These are phyloP conservation scores for Micoletzkya japonica DNA, from an alignment of 2,888 invertebrate species.

Conservation along the genomic window DNA sequence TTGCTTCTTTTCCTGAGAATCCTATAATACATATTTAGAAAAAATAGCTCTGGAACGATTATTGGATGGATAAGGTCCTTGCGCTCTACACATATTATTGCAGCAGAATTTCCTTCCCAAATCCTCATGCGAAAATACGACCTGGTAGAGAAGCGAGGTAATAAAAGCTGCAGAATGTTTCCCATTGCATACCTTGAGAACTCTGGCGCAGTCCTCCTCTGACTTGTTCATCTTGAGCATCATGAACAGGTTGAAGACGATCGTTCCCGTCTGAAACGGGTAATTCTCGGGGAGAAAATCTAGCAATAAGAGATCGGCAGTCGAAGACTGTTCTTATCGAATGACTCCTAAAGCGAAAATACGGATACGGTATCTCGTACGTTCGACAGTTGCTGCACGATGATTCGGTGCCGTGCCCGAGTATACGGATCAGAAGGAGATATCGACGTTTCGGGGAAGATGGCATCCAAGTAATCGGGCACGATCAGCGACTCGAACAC, in stretches of 20 bases:
- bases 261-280: too few relatives aligned
- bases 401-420: conserved; percentile 76
- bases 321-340: too few relatives aligned
- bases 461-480: conserved; percentile 80
- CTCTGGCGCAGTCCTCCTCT: neutral
- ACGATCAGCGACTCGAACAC: conserved; percentile 80
- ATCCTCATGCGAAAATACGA: neutral
- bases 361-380: too few relatives aligned
- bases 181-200: conserved; percentile 9
- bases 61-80: too few relatives aligned
- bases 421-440: conserved; percentile 74
- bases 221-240: neutral
- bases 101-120: neutral
- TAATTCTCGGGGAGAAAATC: too few relatives aligned
- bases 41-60: neutral
- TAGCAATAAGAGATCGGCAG: too few relatives aligned
- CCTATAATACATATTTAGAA: neutral
- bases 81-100: too few relatives aligned
- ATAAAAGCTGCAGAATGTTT: neutral
- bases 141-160: neutral
- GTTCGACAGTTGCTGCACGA: conserved; percentile 73
- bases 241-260: conserved; percentile 7
- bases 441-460: conserved; percentile 73
- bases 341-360: too few relatives aligned
- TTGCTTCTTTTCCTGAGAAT: neutral